These are phyloP conservation scores for Camponotus pennsylvanicus DNA, from an alignment of 1,140 invertebrate genomes.

Conservation along the genomic window DNA sequence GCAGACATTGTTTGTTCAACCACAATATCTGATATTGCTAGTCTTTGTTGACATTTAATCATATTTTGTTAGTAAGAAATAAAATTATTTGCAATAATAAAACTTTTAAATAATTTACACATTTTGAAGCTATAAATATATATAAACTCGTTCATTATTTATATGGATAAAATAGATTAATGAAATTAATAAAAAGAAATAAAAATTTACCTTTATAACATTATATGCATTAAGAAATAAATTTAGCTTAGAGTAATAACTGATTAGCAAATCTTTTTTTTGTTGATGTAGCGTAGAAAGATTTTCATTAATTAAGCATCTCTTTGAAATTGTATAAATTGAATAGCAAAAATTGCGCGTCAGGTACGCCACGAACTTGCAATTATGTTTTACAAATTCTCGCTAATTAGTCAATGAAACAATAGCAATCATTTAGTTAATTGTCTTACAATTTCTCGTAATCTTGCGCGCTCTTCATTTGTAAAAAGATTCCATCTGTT, in stretches of 20 bases:
- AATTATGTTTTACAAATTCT: conserved; percentile 15
- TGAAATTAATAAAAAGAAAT: conserved; percentile 1
- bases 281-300: not conserved
- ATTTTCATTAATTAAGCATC: not conserved
- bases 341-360: conserved; percentile 2
- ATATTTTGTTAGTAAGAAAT: conserved; percentile 35
- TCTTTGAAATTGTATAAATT: not conserved
- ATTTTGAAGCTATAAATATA: not conserved
- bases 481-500: not conserved
- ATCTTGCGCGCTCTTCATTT: not conserved
- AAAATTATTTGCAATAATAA: not conserved
- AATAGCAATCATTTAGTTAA: conserved; percentile 5
- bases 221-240: not conserved
- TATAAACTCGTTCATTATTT: not conserved
- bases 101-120: not conserved
- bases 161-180: not conserved
- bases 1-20: conserved; percentile 9
- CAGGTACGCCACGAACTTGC: not conserved
- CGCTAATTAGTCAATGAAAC: conserved; percentile 33
- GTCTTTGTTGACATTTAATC: conserved; percentile 33
- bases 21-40: conserved; percentile 30
- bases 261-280: not conserved
- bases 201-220: not conserved
- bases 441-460: conserved; percentile 12
- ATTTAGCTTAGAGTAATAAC: not conserved